phyloP scores from a whole-genome alignment of 2,888 invertebrate species.

The Agrypnus murinus region DNA sequence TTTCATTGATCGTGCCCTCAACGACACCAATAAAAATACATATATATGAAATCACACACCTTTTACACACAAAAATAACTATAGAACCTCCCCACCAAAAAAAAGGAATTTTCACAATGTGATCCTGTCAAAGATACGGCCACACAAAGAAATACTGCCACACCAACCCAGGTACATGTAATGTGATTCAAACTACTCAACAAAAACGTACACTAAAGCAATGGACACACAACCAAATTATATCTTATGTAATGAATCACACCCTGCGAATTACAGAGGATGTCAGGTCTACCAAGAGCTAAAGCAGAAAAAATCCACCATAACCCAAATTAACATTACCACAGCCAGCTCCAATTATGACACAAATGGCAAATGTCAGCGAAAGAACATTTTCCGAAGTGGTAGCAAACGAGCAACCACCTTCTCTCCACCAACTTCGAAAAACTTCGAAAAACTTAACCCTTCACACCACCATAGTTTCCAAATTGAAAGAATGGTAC shows the following conservation, averaged over 20 bases:
- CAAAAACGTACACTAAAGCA: background rate
- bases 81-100: too few relatives aligned
- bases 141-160: too few relatives aligned
- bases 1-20: constrained; percentile 13
- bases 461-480: constrained; percentile 13
- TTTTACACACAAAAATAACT: constrained; percentile 14
- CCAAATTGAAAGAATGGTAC: constrained; percentile 4
- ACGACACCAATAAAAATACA: constrained; percentile 19
- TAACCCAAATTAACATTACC: too few relatives aligned
- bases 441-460: too few relatives aligned
- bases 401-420: too few relatives aligned
- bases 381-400: background rate
- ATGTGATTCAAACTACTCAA: constrained; percentile 17
- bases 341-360: background rate
- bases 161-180: constrained; percentile 25
- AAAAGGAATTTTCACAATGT: too few relatives aligned
- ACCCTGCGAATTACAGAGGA: constrained; percentile 16
- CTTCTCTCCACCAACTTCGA: too few relatives aligned
- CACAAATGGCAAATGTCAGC: too few relatives aligned
- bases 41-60: constrained; percentile 21
- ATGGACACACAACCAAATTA: constrained; percentile 17
- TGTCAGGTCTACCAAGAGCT: too few relatives aligned
- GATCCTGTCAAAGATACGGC: too few relatives aligned
- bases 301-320: constrained; percentile 4
- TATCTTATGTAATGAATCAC: constrained; percentile 21